Percentiles rank a stretch among this genome's conserved stretches.
Conservation (phyloP, 35 echinoderm and acorn worm species). For the Nesometra sesokonis region DNA sequence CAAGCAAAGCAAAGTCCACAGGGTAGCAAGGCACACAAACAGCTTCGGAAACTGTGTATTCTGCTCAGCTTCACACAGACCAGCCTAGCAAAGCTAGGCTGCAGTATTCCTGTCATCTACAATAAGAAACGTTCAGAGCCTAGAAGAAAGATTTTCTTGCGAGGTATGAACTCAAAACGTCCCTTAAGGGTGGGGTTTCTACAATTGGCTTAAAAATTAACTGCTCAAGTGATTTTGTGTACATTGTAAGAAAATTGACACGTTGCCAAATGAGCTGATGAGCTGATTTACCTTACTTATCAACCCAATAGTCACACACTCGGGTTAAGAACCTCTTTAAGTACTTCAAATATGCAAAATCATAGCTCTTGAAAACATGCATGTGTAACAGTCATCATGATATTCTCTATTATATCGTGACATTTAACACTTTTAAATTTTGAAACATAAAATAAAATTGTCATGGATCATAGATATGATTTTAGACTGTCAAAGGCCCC, state of each 20-base stretch:
- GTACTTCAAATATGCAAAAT: not conserved
- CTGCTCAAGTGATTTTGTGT: not conserved
- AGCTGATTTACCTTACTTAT: not conserved
- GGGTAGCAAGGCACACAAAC: not conserved
- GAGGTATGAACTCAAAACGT: not conserved
- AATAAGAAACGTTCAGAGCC: not conserved
- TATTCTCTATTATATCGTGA: not conserved
- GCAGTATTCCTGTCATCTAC: not conserved
- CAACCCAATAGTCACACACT: not conserved
- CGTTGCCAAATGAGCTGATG: not conserved
- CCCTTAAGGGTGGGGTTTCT: not conserved
- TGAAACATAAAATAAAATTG: not conserved
- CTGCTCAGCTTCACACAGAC: not conserved
- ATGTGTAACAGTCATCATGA: not conserved
- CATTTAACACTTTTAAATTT: not conserved
- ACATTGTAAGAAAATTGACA: not conserved
- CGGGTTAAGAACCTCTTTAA: not conserved
- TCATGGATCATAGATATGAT: not conserved
- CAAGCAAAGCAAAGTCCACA: not conserved
- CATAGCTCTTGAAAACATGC: not conserved
- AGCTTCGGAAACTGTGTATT: not conserved
- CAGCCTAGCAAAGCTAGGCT: not conserved
- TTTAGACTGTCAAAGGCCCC: not conserved
- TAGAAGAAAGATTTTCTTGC: not conserved
- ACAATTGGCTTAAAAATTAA: not conserved